These are phyloP conservation scores for Ennomos erosarius DNA, from an alignment of 2,888 invertebrate species.

Conservation along the genomic window DNA sequence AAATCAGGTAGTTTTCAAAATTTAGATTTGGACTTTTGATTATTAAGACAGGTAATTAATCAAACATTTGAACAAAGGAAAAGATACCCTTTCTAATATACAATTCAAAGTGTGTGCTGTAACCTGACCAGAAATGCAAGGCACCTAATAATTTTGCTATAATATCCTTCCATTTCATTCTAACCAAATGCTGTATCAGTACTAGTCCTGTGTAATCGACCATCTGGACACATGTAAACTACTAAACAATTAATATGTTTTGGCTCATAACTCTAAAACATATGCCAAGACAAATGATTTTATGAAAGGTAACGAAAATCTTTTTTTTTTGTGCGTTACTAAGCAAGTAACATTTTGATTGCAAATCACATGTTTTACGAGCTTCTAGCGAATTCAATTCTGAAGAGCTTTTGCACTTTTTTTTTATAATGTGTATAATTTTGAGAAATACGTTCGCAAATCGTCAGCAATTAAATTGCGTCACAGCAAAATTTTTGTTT, in stretches of 20 bases:
- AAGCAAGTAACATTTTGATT: constrained; percentile 22
- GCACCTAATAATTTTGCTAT: constrained; percentile 62
- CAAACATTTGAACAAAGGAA: neutral
- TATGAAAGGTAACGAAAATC: constrained; percentile 14
- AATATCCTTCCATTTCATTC: constrained; percentile 59
- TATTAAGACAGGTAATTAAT: too few relatives aligned
- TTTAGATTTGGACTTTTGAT: too few relatives aligned
- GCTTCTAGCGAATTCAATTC: constrained; percentile 17
- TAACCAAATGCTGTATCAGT: constrained; percentile 47
- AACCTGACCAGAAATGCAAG: constrained; percentile 56
- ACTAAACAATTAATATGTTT: constrained; percentile 61
- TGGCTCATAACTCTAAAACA: constrained; percentile 70
- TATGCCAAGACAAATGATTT: constrained; percentile 62
- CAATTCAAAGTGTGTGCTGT: constrained; percentile 15
- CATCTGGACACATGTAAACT: constrained; percentile 56
- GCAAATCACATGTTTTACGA: constrained; percentile 11
- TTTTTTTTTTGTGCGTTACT: constrained; percentile 33
- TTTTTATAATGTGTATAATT: constrained; percentile 12
- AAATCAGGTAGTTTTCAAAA: too few relatives aligned
- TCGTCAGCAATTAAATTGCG: neutral
- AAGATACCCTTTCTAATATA: constrained; percentile 26
- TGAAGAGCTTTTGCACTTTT: constrained; percentile 9
- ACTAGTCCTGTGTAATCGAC: constrained; percentile 38
- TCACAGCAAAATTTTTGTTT: too few relatives aligned
- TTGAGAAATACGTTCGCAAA: constrained; percentile 8